Percentiles rank a stretch among this genome's conserved stretches.
These are phyloP conservation scores for Clivina fossor DNA, from an alignment of 2,888 invertebrate species.

Conservation along the genomic window DNA sequence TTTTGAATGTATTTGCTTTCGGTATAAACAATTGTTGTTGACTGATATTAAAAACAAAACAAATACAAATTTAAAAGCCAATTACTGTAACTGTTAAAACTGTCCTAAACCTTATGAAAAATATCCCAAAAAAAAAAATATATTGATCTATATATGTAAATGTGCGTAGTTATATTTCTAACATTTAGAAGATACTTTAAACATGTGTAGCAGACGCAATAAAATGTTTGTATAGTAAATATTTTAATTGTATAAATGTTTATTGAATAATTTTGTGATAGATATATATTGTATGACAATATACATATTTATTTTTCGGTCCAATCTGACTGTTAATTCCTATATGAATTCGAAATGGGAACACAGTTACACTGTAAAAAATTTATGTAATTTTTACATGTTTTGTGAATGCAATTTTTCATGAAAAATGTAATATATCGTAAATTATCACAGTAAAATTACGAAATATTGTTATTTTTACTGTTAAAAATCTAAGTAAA, in stretches of 20 bases:
- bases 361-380: too few relatives aligned
- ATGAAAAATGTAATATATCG: too few relatives aligned
- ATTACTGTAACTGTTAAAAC: constrained; percentile 19
- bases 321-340: too few relatives aligned
- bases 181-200: constrained; percentile 42
- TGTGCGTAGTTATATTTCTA: constrained; percentile 49
- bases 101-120: constrained; percentile 30
- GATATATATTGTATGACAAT: too few relatives aligned
- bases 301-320: constrained; percentile 9
- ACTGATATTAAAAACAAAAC: constrained; percentile 20
- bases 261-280: constrained; percentile 22
- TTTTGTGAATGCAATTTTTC: too few relatives aligned
- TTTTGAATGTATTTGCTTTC: constrained; percentile 23
- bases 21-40: constrained; percentile 21
- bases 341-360: too few relatives aligned
- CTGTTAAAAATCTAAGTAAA: too few relatives aligned
- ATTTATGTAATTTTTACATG: too few relatives aligned
- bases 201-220: constrained; percentile 57
- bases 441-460: too few relatives aligned
- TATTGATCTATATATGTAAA: constrained; percentile 34
- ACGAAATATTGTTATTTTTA: too few relatives aligned
- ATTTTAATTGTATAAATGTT: constrained; percentile 30
- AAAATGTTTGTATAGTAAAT: constrained; percentile 52
- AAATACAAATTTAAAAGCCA: constrained; percentile 3
- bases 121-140: constrained; percentile 9